These are phyloP conservation scores for Heteractis magnifica DNA, from an alignment of 92 coral and sea anemone species.

Conservation along the genomic window DNA sequence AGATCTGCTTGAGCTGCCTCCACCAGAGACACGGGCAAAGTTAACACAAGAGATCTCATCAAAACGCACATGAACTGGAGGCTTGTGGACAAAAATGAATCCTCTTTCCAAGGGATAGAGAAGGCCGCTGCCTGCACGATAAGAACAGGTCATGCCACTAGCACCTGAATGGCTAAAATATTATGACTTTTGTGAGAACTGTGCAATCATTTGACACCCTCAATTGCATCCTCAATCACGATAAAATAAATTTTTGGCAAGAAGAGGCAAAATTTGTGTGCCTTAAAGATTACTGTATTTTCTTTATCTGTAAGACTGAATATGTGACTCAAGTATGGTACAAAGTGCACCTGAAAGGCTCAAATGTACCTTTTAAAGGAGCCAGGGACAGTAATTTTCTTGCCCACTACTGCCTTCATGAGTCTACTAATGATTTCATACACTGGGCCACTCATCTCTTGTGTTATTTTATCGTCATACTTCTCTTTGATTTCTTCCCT, in stretches of 20 bases:
- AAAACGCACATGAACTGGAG: constrained; percentile 94
- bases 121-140: constrained; percentile 97
- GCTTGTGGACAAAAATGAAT: constrained; percentile 95
- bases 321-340: too few relatives aligned
- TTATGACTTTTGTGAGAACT: not conserved
- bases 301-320: not conserved
- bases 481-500: constrained; percentile 91
- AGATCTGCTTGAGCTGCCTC: constrained; percentile 91
- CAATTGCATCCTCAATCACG: too few relatives aligned
- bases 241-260: too few relatives aligned
- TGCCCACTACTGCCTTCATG: constrained; percentile 90
- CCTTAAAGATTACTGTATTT: too few relatives aligned
- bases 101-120: constrained; percentile 95
- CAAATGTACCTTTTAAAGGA: constrained; percentile 76
- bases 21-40: constrained; percentile 98
- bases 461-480: constrained; percentile 76
- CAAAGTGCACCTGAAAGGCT: too few relatives aligned
- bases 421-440: constrained; percentile 91
- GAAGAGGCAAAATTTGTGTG: too few relatives aligned
- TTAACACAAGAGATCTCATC: constrained; percentile 93
- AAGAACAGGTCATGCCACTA: constrained; percentile 89
- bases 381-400: constrained; percentile 96
- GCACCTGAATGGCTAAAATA: constrained; percentile 64
- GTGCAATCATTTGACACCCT: not conserved
- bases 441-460: constrained; percentile 95